phyloP scores from a whole-genome alignment of 2,113 vertebrate genomes.

The Sphyrna mokarran region DNA sequence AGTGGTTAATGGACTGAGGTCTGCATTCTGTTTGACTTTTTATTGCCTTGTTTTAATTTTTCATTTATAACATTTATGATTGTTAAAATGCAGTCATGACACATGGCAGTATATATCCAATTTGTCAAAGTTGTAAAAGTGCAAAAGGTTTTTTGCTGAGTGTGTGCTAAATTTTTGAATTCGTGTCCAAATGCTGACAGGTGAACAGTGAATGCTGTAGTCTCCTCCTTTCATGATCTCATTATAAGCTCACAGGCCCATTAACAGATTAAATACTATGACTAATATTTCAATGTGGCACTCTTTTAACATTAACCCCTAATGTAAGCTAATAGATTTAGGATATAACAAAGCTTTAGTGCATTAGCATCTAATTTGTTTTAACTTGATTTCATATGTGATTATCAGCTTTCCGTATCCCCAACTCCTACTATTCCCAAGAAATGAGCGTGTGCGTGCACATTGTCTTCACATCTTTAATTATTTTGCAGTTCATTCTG shows the following conservation, averaged over 20 bases:
- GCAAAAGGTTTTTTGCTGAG: slow-evolving; percentile 3
- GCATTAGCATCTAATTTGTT: neutral
- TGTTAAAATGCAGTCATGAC: neutral
- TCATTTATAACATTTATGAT: neutral
- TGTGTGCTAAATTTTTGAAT: slow-evolving; percentile 5
- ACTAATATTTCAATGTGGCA: slow-evolving; percentile 7
- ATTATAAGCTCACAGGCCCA: neutral
- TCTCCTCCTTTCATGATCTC: neutral
- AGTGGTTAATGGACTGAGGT: neutral
- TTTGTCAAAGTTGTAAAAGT: neutral
- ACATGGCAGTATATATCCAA: neutral
- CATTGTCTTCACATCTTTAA: neutral
- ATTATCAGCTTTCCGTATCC: neutral
- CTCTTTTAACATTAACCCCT: neutral
- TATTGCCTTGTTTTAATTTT: slow-evolving; percentile 16
- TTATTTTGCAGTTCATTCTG: neutral
- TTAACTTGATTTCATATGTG: neutral
- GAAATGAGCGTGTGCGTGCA: neutral
- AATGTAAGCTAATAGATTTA: neutral
- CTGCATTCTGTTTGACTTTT: slow-evolving; percentile 8
- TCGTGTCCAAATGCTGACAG: neutral
- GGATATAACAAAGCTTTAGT: neutral
- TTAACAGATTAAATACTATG: slow-evolving; percentile 9
- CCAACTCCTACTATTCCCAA: neutral
- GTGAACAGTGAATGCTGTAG: slow-evolving; percentile 9